Conservation (phyloP, 2,888 invertebrate genomes). For the Nineta flava region DNA sequence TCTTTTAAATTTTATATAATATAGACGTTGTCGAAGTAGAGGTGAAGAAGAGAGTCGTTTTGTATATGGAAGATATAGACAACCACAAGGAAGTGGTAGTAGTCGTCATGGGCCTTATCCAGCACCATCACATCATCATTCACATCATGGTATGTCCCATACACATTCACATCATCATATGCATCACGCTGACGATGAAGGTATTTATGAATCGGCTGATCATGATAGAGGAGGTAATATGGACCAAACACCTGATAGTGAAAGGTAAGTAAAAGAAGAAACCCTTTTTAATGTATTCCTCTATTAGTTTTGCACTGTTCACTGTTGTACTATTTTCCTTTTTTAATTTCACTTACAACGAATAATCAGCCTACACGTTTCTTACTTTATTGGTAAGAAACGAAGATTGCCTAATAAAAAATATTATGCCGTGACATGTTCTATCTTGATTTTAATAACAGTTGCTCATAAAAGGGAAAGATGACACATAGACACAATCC, state of each 20-base stretch:
- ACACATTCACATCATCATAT: constrained; percentile 36
- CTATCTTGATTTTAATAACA: too few relatives aligned
- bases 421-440: too few relatives aligned
- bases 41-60: constrained; percentile 58
- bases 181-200: constrained; percentile 64
- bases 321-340: constrained; percentile 1
- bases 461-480: too few relatives aligned
- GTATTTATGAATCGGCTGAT: constrained; percentile 75
- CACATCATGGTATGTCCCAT: constrained; percentile 23
- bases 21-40: constrained; percentile 30
- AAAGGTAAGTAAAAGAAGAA: constrained; percentile 47
- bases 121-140: constrained; percentile 26
- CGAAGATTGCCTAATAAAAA: too few relatives aligned
- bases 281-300: background rate
- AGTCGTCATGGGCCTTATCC: constrained; percentile 24
- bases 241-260: constrained; percentile 73
- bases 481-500: too few relatives aligned
- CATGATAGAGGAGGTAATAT: constrained; percentile 37
- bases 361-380: too few relatives aligned
- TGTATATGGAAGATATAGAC: constrained; percentile 41
- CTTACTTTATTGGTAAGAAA: too few relatives aligned
- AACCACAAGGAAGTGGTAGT: constrained; percentile 44
- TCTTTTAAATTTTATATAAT: background rate
- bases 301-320: constrained; percentile 1
- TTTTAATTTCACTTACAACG: too few relatives aligned